Evolutionary conservation across 2,888 invertebrate species (phyloP), one percentile per base, ranked within the genome.

Genomic region (Eurytoma adleriae): DNA sequence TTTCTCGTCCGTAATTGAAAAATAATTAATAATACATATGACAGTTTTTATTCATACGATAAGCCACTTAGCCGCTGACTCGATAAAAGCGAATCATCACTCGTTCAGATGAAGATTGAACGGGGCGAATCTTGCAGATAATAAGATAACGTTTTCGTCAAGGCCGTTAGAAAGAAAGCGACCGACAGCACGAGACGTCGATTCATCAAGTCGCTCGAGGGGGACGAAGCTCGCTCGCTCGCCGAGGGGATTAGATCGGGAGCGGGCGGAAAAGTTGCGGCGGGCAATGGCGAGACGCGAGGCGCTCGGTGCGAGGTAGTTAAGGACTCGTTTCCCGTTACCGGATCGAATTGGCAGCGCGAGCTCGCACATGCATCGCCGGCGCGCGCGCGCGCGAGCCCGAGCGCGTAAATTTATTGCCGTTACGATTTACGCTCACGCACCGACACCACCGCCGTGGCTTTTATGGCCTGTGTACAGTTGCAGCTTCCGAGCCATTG

Each of bases 261-360:
- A 40, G 40, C 40, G 40, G 40, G 40, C 40, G 40, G 40, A 40
- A 40, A 40, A 40, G 40, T 40, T 10, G 30, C 67, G 68, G 16
- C 40, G 27, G 5, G 54, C 73, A 20, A 54, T 30, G 68, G 69
- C 57, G 56, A 54, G 30, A 30, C 30, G 30, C 27, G 62, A 18
- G 12, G 57, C 70, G 70, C 30, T 40, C 20, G 54, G 54, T 68
- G 48, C 48, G 50, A 66, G 72, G 62, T 79, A 72, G 77, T 82
- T 81, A 82, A 80, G 78, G 81, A 84, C 83, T 84, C 79, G 81
- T 83, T 84, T 84, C 84, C 84, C 84, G 84, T 84, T 84, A 84
- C 66, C 81, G 82, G 72, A 83, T 84, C 84, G 82, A 84, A 84
- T 82, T 79, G 82, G 78, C 74, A 78, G 79, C 75, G 56, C 48